These are phyloP conservation scores for Ictalurus punctatus DNA, from an alignment of 2,113 vertebrate genomes.

Conservation along the genomic window DNA sequence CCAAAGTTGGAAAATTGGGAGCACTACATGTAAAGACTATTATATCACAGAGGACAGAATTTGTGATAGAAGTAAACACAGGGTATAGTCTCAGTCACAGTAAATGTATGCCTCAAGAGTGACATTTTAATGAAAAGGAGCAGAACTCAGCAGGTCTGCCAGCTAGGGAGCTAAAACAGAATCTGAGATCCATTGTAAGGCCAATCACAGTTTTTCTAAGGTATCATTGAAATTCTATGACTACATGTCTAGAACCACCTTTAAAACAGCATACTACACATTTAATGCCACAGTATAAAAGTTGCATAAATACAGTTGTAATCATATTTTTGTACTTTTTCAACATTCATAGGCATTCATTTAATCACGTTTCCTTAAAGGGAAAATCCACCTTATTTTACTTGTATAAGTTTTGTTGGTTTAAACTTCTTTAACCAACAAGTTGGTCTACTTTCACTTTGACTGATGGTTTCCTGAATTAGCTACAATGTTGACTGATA, in stretches of 20 bases:
- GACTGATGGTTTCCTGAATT: neutral
- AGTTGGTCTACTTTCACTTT: neutral
- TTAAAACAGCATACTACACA: neutral
- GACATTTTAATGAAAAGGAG: neutral
- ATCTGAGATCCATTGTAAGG: neutral
- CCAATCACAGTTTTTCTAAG: neutral
- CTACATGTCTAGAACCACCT: neutral
- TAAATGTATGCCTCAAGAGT: neutral
- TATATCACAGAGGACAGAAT: neutral
- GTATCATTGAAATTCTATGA: neutral
- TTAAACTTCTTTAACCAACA: neutral
- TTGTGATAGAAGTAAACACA: neutral
- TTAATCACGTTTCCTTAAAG: neutral
- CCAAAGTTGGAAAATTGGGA: neutral
- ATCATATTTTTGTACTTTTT: neutral
- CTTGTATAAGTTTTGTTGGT: neutral
- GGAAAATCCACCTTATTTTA: neutral
- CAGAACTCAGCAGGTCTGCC: neutral
- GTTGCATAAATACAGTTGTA: neutral
- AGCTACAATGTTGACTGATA: neutral
- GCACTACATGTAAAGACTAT: neutral
- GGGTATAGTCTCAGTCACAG: neutral
- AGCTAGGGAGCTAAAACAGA: neutral
- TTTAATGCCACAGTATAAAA: neutral
- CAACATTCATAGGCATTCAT: neutral